These are phyloP conservation scores for Cygnus atratus DNA, from an alignment of 2,113 vertebrate species.

Conservation along the genomic window DNA sequence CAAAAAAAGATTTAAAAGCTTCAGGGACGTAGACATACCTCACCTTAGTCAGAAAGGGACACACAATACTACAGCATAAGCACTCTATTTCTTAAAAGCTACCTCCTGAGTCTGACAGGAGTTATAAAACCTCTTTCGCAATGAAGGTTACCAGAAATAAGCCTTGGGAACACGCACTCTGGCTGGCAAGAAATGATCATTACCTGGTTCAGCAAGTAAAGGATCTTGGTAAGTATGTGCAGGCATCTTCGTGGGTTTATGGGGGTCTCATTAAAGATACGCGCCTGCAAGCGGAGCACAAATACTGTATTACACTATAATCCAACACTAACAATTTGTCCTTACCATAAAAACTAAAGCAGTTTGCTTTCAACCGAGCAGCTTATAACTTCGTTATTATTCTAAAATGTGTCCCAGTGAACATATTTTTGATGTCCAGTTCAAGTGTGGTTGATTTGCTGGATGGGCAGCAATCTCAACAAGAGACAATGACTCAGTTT, in stretches of 20 bases:
- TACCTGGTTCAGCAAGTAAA: conserved; percentile 98
- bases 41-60: not conserved
- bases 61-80: not conserved
- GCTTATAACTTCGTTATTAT: not conserved
- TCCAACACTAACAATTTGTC: not conserved
- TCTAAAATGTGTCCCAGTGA: not conserved
- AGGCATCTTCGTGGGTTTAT: conserved; percentile 97
- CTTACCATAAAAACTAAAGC: not conserved
- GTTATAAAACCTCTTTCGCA: not conserved
- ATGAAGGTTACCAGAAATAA: not conserved
- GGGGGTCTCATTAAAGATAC: conserved; percentile 96
- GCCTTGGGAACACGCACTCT: not conserved
- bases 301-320: rapidly evolving
- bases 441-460: not conserved
- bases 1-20: not conserved
- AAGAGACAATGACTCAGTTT: rapidly evolving
- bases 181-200: not conserved
- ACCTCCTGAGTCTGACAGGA: not conserved
- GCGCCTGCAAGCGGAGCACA: conserved; percentile 78
- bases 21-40: not conserved
- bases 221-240: conserved; percentile 97
- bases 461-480: not conserved
- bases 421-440: not conserved
- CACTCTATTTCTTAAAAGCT: not conserved
- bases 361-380: not conserved